Percentiles rank a stretch among this genome's conserved stretches.
These are phyloP conservation scores for Caenorhabditis latens DNA, from an alignment of 1,140 invertebrate species.

Conservation along the genomic window DNA sequence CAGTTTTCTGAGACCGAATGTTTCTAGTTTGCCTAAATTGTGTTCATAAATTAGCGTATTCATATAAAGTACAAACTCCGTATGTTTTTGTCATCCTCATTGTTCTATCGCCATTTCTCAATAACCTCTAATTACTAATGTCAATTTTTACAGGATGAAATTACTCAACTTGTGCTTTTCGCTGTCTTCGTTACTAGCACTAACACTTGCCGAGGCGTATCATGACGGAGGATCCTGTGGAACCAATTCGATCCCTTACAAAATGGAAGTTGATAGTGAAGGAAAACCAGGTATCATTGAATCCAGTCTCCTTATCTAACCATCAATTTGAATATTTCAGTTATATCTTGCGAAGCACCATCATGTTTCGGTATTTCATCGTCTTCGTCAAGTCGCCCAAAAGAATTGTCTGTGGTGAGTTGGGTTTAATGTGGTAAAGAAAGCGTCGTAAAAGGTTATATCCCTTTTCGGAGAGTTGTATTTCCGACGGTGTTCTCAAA, in stretches of 20 bases:
- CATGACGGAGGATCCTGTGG: constrained; percentile 45
- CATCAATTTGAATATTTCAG: not conserved
- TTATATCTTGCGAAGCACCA: constrained; percentile 18
- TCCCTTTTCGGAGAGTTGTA: constrained; percentile 6
- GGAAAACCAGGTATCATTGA: constrained; percentile 41
- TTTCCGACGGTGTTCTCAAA: not conserved
- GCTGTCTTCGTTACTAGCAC: not conserved
- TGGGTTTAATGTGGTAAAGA: not conserved
- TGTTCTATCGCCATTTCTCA: not conserved
- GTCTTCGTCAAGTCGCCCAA: not conserved
- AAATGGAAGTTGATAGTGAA: constrained; percentile 49
- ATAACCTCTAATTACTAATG: not conserved
- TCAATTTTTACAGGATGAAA: constrained; percentile 8
- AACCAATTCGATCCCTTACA: constrained; percentile 26
- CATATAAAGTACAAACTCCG: too few species aligned
- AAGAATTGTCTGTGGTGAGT: constrained; percentile 16
- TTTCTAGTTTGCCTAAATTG: too few species aligned
- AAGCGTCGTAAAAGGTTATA: not conserved
- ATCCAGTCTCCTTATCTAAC: not conserved
- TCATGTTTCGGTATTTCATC: constrained; percentile 1
- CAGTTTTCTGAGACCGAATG: too few species aligned
- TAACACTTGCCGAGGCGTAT: not conserved
- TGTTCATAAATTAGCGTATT: too few species aligned
- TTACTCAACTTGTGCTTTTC: constrained; percentile 18
- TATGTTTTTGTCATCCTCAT: not conserved